These are phyloP conservation scores for Loris lydekkerianus DNA, from an alignment of 2,797 vertebrate species.

Conservation along the genomic window DNA sequence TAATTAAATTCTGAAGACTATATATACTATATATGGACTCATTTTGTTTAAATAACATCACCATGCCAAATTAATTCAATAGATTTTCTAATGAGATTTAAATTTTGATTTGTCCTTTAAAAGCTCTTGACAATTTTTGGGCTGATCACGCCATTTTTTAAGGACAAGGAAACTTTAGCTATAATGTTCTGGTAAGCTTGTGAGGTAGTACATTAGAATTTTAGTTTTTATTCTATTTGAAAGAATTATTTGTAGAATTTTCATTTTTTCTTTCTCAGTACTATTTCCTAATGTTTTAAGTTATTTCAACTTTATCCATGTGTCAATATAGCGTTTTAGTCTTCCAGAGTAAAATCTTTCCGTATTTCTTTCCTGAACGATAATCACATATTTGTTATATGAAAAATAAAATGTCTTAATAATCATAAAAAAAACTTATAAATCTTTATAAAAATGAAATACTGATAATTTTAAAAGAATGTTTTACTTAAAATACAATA, in stretches of 20 bases:
- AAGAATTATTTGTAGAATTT: background rate
- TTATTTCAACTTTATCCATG: background rate
- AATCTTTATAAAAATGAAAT: background rate
- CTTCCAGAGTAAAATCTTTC: background rate
- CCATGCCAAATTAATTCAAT: background rate
- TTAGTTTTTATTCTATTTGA: slow-evolving; percentile 28
- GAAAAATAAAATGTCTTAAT: background rate
- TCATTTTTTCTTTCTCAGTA: background rate
- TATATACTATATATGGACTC: background rate
- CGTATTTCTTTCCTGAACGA: background rate
- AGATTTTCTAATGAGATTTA: background rate
- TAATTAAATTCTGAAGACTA: background rate
- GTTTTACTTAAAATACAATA: background rate
- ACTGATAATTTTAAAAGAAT: background rate
- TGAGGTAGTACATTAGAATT: background rate
- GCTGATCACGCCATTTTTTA: background rate
- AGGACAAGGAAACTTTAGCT: background rate
- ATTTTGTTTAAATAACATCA: background rate
- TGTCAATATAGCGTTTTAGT: background rate
- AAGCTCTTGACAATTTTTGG: background rate
- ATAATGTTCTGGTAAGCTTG: background rate
- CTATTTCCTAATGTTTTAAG: background rate
- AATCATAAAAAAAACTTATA: background rate
- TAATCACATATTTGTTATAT: background rate
- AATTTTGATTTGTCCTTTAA: background rate